Evolutionary conservation across 2,888 invertebrate genomes (phyloP).

Genomic region (Graphium colonna): DNA sequence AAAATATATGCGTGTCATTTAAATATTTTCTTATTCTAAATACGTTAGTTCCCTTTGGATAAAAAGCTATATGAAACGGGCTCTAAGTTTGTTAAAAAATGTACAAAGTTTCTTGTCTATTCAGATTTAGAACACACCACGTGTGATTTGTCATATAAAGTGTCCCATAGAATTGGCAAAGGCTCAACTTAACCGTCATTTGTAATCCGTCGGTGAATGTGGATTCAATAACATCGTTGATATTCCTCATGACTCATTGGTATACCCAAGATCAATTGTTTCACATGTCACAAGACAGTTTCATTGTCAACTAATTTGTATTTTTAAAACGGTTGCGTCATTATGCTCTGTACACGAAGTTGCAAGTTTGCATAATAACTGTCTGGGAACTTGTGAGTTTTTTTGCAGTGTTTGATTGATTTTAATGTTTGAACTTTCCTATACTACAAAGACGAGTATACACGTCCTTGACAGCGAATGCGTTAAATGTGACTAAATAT

Average conservation of each 20-base stretch:
- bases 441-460: not conserved
- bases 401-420: not conserved
- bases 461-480: no score
- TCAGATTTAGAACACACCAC: slow-evolving; percentile 7
- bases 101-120: no score
- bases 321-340: slow-evolving; percentile 23
- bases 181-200: slow-evolving; percentile 37
- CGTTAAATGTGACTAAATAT: no score
- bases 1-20: no score
- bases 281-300: slow-evolving; percentile 25
- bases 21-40: no score
- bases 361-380: not conserved
- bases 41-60: no score
- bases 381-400: not conserved
- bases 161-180: slow-evolving; percentile 9
- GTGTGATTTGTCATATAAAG: no score
- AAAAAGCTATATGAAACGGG: no score
- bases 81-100: no score
- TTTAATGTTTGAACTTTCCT: not conserved
- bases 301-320: slow-evolving; percentile 11
- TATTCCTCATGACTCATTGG: slow-evolving; percentile 38
- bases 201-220: slow-evolving; percentile 39
- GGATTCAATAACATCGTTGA: slow-evolving; percentile 25
- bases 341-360: not conserved
- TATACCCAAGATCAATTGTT: slow-evolving; percentile 35